These are phyloP conservation scores for Tapera naevia DNA, from an alignment of 2,797 vertebrate species.

Conservation along the genomic window DNA sequence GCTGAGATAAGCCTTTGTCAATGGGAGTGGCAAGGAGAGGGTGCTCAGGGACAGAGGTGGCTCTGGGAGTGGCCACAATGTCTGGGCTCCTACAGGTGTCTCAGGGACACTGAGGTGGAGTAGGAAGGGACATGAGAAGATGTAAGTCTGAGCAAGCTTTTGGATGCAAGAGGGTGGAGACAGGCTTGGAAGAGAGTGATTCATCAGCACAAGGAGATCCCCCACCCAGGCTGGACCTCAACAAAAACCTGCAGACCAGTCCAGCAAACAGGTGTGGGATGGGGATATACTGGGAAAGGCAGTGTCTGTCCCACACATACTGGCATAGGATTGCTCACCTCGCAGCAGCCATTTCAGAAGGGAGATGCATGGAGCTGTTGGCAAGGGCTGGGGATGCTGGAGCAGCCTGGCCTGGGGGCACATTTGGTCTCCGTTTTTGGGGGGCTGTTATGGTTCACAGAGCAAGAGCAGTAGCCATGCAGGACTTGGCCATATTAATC, in stretches of 20 bases:
- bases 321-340: background rate
- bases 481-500: background rate
- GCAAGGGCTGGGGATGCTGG: background rate
- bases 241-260: background rate
- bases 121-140: background rate
- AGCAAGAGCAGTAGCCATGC: background rate
- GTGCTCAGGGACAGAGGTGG: background rate
- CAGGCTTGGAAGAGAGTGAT: background rate
- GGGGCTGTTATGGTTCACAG: background rate
- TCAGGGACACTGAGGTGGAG: background rate
- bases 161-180: background rate
- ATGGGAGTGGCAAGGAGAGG: accelerated
- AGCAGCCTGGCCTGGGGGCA: background rate
- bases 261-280: background rate
- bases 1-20: background rate
- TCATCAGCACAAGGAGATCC: background rate
- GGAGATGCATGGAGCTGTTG: background rate
- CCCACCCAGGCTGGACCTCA: background rate
- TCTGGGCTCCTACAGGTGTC: background rate
- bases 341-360: background rate
- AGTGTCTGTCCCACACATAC: background rate
- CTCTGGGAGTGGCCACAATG: background rate
- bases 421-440: background rate
- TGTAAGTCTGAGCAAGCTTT: background rate
- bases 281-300: background rate